Evolutionary conservation across 2,797 vertebrate genomes (phyloP), one percentile per base, ranked within the genome.

Genomic region (Bovichtus variegatus): DNA sequence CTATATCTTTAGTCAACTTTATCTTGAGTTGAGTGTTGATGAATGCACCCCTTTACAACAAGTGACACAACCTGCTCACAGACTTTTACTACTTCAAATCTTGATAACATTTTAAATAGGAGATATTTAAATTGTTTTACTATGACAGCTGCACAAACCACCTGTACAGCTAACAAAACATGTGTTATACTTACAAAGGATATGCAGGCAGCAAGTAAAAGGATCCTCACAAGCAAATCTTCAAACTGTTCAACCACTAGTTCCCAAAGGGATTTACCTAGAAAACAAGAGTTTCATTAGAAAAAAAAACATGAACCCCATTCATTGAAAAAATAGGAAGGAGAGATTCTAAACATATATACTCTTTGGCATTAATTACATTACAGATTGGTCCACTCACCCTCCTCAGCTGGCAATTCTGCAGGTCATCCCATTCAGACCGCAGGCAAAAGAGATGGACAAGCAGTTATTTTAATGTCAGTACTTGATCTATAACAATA

Each of bases 231-330:
- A 85, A 99, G 93, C 76, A 99, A 93, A 88, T 99, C 98, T 96
- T 99, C 98, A 92, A 99, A 99, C 81, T 99, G 98, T 83, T 99
- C 98, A 68, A 99, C 80, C 87, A 99, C 98, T 82, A 99, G 95
- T 76, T 97, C 97, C 89, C 98, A 97, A 86, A 99, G 95, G 47
- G 98, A 99, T 93, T 99, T 99, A 78, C 98, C 98, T 99, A 62
- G 13, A 68, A 60, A 43, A 80, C 49, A 80, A 66, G 6, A 11
- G 15, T 36, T 67, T 23, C 0, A 15, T 69, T 64, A 0, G 44
- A 65, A 54, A 25, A 46, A 5, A 57, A 34, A 31, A 29, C 29
- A 16, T 4, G 1, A 16, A 68, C 36, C 9, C 9, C 2, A 50
- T 57, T 19, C 0, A 43, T 2, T 18, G 0, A 43, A 34, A 47